A percentile compares a stretch with the other conserved stretches of the same genome.
phyloP scores from a whole-genome alignment of 2,113 vertebrate genomes.

The Salvator merianae region DNA sequence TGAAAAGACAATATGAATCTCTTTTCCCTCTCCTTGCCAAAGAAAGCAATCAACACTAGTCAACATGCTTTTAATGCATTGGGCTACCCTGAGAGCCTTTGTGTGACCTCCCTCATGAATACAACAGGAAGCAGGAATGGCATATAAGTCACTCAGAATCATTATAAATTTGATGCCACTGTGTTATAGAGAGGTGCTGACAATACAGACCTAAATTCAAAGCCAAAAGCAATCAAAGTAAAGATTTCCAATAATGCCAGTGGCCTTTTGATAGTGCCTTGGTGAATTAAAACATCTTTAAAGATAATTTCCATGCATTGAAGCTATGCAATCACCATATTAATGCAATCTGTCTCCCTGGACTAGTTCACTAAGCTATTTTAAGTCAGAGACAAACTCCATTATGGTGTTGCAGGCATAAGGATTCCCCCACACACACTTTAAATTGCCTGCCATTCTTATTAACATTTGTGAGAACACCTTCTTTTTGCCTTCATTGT shows the following conservation, averaged over 20 bases:
- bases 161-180: conserved; percentile 14
- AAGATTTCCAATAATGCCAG: conserved; percentile 8
- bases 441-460: neutral
- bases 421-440: neutral
- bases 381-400: neutral
- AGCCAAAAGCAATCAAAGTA: neutral
- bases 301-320: neutral
- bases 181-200: neutral
- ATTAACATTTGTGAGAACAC: neutral
- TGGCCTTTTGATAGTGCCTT: conserved; percentile 5
- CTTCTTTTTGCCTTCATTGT: neutral
- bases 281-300: conserved; percentile 5
- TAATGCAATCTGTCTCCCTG: neutral
- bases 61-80: neutral
- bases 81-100: neutral
- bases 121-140: neutral
- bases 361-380: neutral
- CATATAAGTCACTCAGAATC: neutral
- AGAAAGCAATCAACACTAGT: neutral
- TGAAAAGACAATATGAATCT: neutral
- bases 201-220: neutral
- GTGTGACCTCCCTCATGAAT: neutral
- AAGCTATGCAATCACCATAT: neutral
- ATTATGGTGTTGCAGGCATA: neutral
- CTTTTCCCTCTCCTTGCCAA: neutral